phyloP scores from a whole-genome alignment of 2,888 invertebrate genomes.

The Campopleginae sp. region DNA sequence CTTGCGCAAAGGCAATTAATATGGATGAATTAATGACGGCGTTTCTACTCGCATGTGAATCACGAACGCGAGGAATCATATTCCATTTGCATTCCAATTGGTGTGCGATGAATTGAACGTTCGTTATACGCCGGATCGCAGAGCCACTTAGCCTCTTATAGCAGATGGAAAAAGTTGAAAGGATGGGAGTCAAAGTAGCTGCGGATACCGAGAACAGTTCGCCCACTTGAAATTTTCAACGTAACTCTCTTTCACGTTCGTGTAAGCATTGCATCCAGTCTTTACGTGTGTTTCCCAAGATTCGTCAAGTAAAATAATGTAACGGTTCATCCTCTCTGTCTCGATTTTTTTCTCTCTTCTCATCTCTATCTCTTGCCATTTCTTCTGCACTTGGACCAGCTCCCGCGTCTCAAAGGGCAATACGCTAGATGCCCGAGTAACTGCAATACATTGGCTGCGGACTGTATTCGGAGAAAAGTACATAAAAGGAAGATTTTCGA shows the following conservation, averaged over 20 bases:
- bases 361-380: neutral
- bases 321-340: neutral
- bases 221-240: conserved; percentile 42
- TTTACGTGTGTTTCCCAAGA: conserved; percentile 31
- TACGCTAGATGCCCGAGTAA: conserved; percentile 22
- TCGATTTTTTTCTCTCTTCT: neutral
- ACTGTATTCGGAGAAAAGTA: neutral
- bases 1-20: neutral
- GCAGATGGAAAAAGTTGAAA: conserved; percentile 55
- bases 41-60: neutral
- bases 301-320: conserved; percentile 48
- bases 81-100: neutral
- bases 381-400: conserved; percentile 18
- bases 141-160: conserved; percentile 12
- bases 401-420: conserved; percentile 50
- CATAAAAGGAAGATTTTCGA: conserved; percentile 25
- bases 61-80: neutral
- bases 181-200: conserved; percentile 44
- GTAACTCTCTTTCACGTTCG: conserved; percentile 37
- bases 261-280: conserved; percentile 35
- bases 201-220: conserved; percentile 19
- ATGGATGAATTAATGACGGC: neutral
- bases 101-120: conserved; percentile 7
- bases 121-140: conserved; percentile 8
- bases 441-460: conserved; percentile 14